Percentiles rank a stretch among this genome's conserved stretches.
These are phyloP conservation scores for Urosaurus nigricauda DNA, from an alignment of 2,797 vertebrate species.

Conservation along the genomic window DNA sequence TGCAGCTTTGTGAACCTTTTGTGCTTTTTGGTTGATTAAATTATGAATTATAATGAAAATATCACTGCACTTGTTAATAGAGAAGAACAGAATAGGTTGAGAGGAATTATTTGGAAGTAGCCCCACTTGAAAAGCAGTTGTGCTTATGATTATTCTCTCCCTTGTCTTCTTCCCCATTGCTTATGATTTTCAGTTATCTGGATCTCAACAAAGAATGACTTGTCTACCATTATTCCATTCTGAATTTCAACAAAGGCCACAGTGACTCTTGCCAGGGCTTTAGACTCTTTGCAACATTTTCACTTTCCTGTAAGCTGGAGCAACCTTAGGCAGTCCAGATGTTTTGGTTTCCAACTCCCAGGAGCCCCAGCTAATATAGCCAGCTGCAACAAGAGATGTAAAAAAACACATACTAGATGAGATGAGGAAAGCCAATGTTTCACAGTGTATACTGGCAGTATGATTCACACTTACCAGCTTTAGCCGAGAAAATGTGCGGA, in stretches of 20 bases:
- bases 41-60: neutral
- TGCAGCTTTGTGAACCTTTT: constrained; percentile 33
- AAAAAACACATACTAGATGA: too few species aligned
- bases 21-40: constrained; percentile 2
- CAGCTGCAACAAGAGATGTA: too few species aligned
- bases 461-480: too few species aligned
- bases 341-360: too few species aligned
- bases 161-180: neutral
- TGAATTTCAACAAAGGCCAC: neutral
- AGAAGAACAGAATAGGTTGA: too few species aligned
- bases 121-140: neutral
- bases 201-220: neutral
- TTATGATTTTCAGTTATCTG: neutral
- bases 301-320: neutral
- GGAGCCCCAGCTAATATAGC: too few species aligned
- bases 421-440: too few species aligned
- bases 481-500: too few species aligned
- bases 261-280: neutral
- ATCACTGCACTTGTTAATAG: too few species aligned
- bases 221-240: neutral
- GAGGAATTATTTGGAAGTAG: neutral
- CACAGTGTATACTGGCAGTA: too few species aligned
- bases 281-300: neutral
- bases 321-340: neutral
- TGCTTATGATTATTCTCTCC: neutral